Base-by-base conservation (phyloP, 1,140 invertebrate genomes). In the Diabrotica undecimpunctata region DNA sequence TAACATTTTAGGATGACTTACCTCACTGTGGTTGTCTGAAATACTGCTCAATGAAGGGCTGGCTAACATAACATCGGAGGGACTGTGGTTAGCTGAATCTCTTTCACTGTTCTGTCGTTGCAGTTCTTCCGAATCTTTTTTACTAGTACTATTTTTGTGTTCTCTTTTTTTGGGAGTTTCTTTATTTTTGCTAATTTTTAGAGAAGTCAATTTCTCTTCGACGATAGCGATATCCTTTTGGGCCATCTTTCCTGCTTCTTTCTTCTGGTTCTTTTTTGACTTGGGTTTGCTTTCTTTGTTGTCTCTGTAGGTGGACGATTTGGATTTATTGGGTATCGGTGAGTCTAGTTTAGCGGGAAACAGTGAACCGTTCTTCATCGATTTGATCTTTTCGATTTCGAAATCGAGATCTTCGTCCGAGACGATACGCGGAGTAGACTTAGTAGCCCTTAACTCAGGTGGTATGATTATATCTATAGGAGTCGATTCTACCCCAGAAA, bases 1-100 rank as follows among this genome's bases (percentile, higher is more conserved):
- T 25, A 25, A 25, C 1, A 25, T 25, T 25, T 25, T 25, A 25
- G 4, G 4, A 4, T 4, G 25, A 25, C 77, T 79, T 79, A 87
- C 86, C 82, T 87, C 86, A 76, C 86, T 87, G 65, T 87, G 85
- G 73, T 84, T 84, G 74, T 88, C 86, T 54, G 86, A 87, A 74
- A 86, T 87, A 69, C 85, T 83, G 76, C 85, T 87, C 67, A 86
- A 81, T 61, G 85, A 84, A 38, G 84, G 83, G 79, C 85, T 86
- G 65, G 83, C 84, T 67, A 86, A 70, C 81, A 86, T 83, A 56
- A 83, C 82, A 73, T 88, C 86, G 35, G 83, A 83, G 11, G 87
- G 87, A 78, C 87, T 88, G 67, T 87, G 86, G 75, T 87, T 88
- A 25, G 86, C 86, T 36, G 86, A 87, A 77, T 88, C 86, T 65